phyloP scores from a whole-genome alignment of 2,888 invertebrate genomes.

The Schizaphis graminum region DNA sequence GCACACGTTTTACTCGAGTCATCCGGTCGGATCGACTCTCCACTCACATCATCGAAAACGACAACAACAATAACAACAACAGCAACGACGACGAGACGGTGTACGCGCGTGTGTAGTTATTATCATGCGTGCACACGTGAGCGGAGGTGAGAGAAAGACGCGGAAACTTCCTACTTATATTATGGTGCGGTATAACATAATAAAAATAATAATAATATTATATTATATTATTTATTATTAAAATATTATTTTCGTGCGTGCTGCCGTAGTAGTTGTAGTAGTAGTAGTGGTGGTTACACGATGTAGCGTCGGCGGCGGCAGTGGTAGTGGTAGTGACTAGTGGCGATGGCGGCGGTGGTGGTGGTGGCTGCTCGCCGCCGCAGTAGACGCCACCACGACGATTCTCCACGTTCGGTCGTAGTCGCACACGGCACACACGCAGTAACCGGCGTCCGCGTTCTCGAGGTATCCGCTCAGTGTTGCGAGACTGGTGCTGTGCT shows the following conservation, averaged over 20 bases:
- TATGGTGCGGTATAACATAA: background rate
- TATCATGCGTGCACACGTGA: background rate
- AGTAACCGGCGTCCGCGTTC: conserved; percentile 43
- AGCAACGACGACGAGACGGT: background rate
- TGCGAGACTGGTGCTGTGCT: conserved; percentile 19
- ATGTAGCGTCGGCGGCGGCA: background rate
- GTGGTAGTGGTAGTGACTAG: background rate
- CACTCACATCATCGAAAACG: background rate
- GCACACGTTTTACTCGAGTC: background rate
- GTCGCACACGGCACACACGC: conserved; percentile 33
- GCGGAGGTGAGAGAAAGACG: background rate
- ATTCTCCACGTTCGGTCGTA: background rate
- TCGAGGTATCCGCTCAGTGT: background rate
- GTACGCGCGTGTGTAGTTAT: background rate
- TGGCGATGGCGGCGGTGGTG: background rate
- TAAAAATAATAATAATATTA: background rate
- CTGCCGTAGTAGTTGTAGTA: background rate
- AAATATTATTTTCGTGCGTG: background rate
- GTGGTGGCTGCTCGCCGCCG: conserved; percentile 10
- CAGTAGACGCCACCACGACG: conserved; percentile 32
- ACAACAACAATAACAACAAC: background rate
- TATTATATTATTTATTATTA: background rate
- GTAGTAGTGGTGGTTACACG: background rate
- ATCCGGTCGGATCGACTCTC: background rate
- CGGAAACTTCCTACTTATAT: background rate